Percentiles rank a stretch among this genome's conserved stretches.
Conservation (phyloP, 2,113 vertebrate species). For the Budorcas taxicolor region DNA sequence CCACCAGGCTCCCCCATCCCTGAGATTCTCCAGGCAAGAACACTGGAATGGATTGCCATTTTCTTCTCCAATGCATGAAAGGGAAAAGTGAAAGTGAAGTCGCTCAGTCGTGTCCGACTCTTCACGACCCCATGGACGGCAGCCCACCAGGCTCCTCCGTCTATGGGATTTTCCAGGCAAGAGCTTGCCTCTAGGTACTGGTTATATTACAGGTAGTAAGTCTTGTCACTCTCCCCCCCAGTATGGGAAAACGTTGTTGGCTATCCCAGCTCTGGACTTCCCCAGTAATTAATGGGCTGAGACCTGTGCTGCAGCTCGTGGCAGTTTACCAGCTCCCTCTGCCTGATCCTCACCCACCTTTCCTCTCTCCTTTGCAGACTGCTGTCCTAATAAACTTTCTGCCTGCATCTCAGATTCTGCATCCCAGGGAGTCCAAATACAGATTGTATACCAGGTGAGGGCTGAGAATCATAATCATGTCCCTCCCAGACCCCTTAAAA, state of each 20-base stretch:
- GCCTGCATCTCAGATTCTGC: not conserved
- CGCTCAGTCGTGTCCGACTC: too few species aligned
- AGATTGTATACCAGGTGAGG: not conserved
- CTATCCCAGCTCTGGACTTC: not conserved
- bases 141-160: too few species aligned
- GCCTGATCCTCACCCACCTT: not conserved
- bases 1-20: too few species aligned
- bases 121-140: too few species aligned
- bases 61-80: too few species aligned
- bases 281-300: not conserved
- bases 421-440: not conserved
- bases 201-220: not conserved
- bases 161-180: too few species aligned
- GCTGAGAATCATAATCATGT: not conserved
- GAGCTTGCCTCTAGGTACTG: not conserved
- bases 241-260: not conserved
- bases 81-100: too few species aligned
- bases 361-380: not conserved
- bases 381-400: not conserved
- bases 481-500: not conserved
- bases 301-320: not conserved
- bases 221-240: not conserved
- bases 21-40: too few species aligned
- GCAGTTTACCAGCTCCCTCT: not conserved
- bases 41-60: too few species aligned